Base-by-base conservation (phyloP, 2,797 vertebrate species). In the Choloepus didactylus region DNA sequence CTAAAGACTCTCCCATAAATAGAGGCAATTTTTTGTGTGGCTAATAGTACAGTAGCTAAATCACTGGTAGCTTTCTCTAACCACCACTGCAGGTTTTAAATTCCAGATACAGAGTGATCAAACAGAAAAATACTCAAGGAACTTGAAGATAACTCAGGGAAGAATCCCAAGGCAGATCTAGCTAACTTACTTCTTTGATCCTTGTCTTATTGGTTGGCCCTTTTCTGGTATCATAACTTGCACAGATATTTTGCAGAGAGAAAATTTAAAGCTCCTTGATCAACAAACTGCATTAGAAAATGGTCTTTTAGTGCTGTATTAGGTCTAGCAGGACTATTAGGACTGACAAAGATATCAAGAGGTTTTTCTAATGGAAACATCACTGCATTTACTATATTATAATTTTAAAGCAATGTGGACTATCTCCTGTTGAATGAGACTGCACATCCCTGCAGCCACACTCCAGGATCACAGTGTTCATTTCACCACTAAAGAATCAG, bases 51-150 rank as follows among this genome's bases (percentile, higher is more conserved):
- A 64, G 64, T n/a, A 89, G 41, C 56, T 85, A 91, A 88, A 95
- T 88, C 59, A 96, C 86, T 60, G 49, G 66, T 46, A 62, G 73
- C 12, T 70, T 90, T 93, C 92, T 60, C 92, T 90, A 90, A 83
- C 64, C 7, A 85, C 9, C 18, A 56, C 67, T 56, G 11, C 44
- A 80, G 29, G 7, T 54, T 93, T 92, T 86, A 80, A 87, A 83
- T 94, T 88, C 81, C 46, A 95, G 82, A 97, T 96, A 87, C 25
- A 93, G n/a, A 59, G 27, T 21, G 38, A 83, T 76, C 77, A 91
- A 95, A 81, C 46, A 56, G 73, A 91, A 93, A 69, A 96, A 69
- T 29, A 80, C 27, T 76, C 56, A 72, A 80, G 83, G 49, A 93
- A 81, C 54, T 69, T 82, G 19, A 89, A 83, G 59, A 38, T 16